These are phyloP conservation scores for Myotis pilosus DNA, from an alignment of 2,797 vertebrate genomes.

Conservation along the genomic window DNA sequence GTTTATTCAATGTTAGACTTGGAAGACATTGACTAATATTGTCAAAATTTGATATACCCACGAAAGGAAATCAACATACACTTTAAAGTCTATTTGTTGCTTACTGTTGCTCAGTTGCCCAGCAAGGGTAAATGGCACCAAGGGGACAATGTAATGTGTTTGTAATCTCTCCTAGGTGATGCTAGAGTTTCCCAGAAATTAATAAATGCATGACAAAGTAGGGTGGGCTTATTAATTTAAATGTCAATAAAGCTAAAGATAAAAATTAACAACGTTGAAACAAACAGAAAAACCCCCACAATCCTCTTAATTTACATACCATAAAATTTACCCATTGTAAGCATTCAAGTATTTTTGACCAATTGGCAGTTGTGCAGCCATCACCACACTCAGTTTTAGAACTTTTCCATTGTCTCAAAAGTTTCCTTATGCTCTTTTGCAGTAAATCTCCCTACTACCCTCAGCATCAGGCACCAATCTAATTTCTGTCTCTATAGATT, in stretches of 20 bases:
- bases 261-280: conserved; percentile 16
- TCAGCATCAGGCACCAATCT: not conserved
- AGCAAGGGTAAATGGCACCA: not conserved
- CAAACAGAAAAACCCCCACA: not conserved
- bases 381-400: conserved; percentile 17
- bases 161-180: not conserved
- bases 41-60: not conserved
- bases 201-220: not conserved
- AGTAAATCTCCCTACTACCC: not conserved
- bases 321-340: not conserved
- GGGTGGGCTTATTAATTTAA: not conserved
- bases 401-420: not conserved
- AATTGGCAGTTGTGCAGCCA: not conserved
- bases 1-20: not conserved
- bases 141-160: not conserved
- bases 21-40: not conserved
- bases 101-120: not conserved
- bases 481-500: conserved; percentile 5
- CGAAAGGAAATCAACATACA: not conserved
- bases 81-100: not conserved
- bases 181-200: not conserved
- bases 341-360: conserved; percentile 24
- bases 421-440: not conserved
- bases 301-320: not conserved
- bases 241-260: not conserved